Base-by-base conservation (phyloP, 2,797 vertebrate genomes). In the Protosalanx chinensis region DNA sequence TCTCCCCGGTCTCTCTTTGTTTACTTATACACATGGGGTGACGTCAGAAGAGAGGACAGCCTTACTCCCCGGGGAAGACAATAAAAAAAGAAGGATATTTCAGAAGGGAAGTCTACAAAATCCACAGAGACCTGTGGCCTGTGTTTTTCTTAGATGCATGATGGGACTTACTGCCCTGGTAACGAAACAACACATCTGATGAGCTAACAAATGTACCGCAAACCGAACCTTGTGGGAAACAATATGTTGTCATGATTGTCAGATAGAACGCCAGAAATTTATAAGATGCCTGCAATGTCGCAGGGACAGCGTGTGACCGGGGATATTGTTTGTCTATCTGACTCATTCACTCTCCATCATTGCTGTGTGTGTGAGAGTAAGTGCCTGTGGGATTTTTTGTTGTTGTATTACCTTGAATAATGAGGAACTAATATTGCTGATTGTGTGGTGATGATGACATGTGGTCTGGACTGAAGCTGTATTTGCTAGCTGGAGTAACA, bases 1-100 rank as follows among this genome's bases (percentile, higher is more conserved):
- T 87, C 84, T 81, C 83, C 83, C 79, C 63, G 51, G 75, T 85
- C 81, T 81, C 64, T 64, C 57, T 76, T 77, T 93, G 90, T 92
- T 92, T 91, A 87, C 88, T 90, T 88, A 86, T 80, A 83, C 82
- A 81, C 86, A 81, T 82, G 74, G 84, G 70, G 70, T 91, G 89
- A 92, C 87, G 88, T 92, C 90, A 91, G 78, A 74, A 75, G 78
- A 74, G 59, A 67, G 82, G 80, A 79, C 68, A 84, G 76, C 70
- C 71, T 84, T 78, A 77, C 76, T 87, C 86, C 75, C 80, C 0
- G 13, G 80, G 82, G 88, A 74, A 53, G 2, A 56, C 64, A 69
- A 72, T 8, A 53, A 67, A 77, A 71, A 33, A 81, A 68, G 72
- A 80, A 49, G 7, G 4, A 16, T 10, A 69, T 81, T 74, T 79